Evolutionary conservation across 2,888 invertebrate genomes (phyloP).

Genomic region (Criorhina ranunculi): DNA sequence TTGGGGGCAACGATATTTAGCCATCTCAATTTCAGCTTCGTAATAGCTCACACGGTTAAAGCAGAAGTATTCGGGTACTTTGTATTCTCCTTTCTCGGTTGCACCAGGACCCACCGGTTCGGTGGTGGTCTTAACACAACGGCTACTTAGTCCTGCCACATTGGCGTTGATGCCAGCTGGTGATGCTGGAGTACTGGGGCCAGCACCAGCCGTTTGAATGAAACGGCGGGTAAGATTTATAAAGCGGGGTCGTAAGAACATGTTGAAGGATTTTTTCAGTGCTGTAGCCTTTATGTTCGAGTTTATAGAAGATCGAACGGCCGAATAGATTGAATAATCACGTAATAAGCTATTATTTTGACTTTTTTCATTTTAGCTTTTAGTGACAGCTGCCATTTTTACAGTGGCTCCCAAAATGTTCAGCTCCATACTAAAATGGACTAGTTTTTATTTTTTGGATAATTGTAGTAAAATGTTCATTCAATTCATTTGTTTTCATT

Average conservation of each 20-base stretch:
- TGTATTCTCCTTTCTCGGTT: conserved; percentile 87
- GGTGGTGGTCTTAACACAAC: conserved; percentile 86
- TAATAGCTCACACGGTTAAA: conserved; percentile 91
- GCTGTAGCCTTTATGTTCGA: not conserved
- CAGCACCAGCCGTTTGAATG: conserved; percentile 77
- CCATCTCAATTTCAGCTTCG: conserved; percentile 94
- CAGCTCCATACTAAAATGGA: no score
- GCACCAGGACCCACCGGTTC: conserved; percentile 83
- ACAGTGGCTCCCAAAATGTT: not conserved
- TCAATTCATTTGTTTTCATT: conserved; percentile 7
- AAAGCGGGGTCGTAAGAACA: conserved; percentile 54
- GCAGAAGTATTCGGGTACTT: conserved; percentile 94
- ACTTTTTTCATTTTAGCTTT: not conserved
- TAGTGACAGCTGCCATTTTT: not conserved
- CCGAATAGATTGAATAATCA: conserved; percentile 51
- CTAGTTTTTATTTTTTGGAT: not conserved
- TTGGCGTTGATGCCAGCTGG: conserved; percentile 81
- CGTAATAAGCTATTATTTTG: conserved; percentile 31
- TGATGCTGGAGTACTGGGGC: conserved; percentile 57
- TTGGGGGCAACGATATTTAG: conserved; percentile 91
- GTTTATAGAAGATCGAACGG: not conserved
- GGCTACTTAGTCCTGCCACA: conserved; percentile 88
- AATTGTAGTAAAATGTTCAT: not conserved
- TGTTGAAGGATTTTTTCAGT: not conserved
- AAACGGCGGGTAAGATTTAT: conserved; percentile 57